These are phyloP conservation scores for Macaria notata DNA, from an alignment of 2,888 invertebrate species.

Conservation along the genomic window DNA sequence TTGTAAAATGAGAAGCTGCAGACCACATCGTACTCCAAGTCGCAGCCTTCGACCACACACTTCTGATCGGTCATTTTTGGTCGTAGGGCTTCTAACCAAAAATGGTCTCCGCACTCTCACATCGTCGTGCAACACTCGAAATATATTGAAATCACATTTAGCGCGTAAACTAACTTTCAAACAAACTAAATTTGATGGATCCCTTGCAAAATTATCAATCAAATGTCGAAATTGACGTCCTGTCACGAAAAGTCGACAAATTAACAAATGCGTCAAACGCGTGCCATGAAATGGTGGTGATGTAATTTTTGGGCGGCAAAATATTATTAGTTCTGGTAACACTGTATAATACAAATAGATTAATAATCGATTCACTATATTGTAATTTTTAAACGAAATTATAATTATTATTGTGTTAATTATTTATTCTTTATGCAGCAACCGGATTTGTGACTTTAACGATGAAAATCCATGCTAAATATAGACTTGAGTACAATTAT, in stretches of 20 bases:
- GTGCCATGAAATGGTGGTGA: conserved; percentile 73
- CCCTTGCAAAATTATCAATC: conserved; percentile 81
- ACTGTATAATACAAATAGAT: conserved; percentile 31
- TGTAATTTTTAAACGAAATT: no score
- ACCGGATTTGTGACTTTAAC: no score
- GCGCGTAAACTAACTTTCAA: conserved; percentile 80
- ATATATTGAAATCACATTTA: conserved; percentile 71
- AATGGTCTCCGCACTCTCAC: conserved; percentile 67
- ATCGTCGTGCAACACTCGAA: conserved; percentile 59
- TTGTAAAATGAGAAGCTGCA: conserved; percentile 80
- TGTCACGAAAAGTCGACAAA: conserved; percentile 81
- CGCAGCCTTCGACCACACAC: conserved; percentile 78
- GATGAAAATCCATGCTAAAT: no score
- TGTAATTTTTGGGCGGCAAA: conserved; percentile 63
- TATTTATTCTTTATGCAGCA: no score
- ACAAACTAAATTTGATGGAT: conserved; percentile 80
- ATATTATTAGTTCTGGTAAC: conserved; percentile 52
- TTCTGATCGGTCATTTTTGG: conserved; percentile 70
- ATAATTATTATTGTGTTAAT: no score
- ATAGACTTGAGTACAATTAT: no score
- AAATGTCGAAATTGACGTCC: conserved; percentile 82
- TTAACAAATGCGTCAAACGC: conserved; percentile 71
- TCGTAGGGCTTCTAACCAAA: conserved; percentile 55
- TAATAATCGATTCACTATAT: background rate
- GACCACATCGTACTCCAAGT: conserved; percentile 76